Evolutionary conservation across 64 coral and sea anemone genomes (phyloP).

Genomic region (Platygyra sinensis): DNA sequence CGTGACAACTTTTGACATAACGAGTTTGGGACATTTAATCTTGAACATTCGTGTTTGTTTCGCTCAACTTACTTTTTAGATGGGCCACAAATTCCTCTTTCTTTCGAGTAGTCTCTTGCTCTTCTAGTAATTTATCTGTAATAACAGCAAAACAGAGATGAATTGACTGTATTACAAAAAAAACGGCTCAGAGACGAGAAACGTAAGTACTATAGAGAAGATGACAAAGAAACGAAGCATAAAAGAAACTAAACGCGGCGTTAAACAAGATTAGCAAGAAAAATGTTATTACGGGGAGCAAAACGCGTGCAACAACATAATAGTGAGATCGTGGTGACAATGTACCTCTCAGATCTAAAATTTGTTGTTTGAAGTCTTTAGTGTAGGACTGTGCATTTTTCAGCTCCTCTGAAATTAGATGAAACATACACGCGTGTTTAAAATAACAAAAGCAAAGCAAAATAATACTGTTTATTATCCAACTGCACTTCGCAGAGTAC

Average conservation of each 20-base stretch:
- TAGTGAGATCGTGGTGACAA: neutral
- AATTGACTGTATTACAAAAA: neutral
- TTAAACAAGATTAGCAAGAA: neutral
- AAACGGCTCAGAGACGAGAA: neutral
- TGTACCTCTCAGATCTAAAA: conserved; percentile 95
- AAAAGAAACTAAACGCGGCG: neutral
- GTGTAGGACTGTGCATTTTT: conserved; percentile 86
- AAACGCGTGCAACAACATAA: neutral
- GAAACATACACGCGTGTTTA: conserved; percentile 15
- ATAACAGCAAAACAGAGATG: neutral
- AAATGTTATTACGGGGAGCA: neutral
- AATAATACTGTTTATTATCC: neutral
- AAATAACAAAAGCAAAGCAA: conserved; percentile 48
- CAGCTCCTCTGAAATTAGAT: conserved; percentile 85
- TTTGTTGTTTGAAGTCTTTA: conserved; percentile 95
- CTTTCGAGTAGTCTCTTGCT: conserved; percentile 78
- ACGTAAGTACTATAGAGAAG: neutral
- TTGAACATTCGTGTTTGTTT: too few relatives aligned
- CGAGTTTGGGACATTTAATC: too few relatives aligned
- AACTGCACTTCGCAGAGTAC: too few relatives aligned
- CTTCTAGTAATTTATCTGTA: conserved; percentile 94
- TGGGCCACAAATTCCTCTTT: conserved; percentile 90
- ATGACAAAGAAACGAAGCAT: too few relatives aligned
- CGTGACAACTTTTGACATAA: too few relatives aligned
- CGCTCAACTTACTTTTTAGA: conserved; percentile 71